A percentile compares a stretch with the other conserved stretches of the same genome.
phyloP scores from a whole-genome alignment of 2,113 vertebrate genomes.

The Pachycephala philippinensis region DNA sequence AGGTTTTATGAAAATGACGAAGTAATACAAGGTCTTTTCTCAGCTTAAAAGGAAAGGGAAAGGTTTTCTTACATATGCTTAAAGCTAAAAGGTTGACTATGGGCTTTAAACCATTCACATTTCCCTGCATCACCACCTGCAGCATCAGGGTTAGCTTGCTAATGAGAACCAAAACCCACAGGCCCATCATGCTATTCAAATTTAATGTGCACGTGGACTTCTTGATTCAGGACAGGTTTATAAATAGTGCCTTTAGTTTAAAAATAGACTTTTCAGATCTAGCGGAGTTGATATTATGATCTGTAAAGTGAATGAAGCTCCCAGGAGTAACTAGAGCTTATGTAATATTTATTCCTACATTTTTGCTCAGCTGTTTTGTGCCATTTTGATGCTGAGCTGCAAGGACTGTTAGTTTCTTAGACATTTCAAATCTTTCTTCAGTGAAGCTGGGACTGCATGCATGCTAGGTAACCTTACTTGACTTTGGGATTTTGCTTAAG shows the following conservation, averaged over 20 bases:
- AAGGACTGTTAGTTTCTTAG: conserved; percentile 8
- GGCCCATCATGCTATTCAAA: conserved; percentile 25
- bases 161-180: conserved; percentile 25
- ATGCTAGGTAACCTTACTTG: not conserved
- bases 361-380: conserved; percentile 34
- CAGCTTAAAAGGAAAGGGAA: not conserved
- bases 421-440: not conserved
- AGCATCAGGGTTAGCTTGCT: conserved; percentile 33
- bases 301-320: conserved; percentile 49
- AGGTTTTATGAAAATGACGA: not conserved
- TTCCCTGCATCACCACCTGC: not conserved
- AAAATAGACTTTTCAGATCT: conserved; percentile 57
- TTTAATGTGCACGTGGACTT: conserved; percentile 48
- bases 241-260: conserved; percentile 56
- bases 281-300: conserved; percentile 50
- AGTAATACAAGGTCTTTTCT: not conserved
- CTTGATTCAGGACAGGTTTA: conserved; percentile 51
- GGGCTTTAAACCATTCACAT: not conserved
- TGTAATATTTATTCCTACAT: conserved; percentile 45
- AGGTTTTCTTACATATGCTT: not conserved
- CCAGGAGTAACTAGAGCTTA: conserved; percentile 35
- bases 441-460: not conserved
- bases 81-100: not conserved
- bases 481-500: not conserved
- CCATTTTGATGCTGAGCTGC: conserved; percentile 26